A percentile compares a stretch with the other conserved stretches of the same genome.
phyloP scores from a whole-genome alignment of 2,888 invertebrate genomes.

The Orthosia cruda region DNA sequence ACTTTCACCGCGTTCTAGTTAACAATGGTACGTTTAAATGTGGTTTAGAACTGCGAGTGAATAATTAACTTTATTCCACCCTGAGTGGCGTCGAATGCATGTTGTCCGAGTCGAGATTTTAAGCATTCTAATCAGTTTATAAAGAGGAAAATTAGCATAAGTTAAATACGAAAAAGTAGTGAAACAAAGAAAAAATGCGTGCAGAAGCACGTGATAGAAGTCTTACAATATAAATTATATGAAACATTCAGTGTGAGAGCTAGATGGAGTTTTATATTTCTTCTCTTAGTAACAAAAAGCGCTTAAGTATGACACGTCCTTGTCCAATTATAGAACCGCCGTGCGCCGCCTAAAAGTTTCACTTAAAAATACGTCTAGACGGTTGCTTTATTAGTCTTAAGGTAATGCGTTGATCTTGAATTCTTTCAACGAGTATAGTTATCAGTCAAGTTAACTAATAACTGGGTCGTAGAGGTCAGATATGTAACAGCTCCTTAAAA shows the following conservation, averaged over 20 bases:
- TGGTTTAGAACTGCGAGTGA: conserved; percentile 58
- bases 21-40: conserved; percentile 61
- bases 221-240: too few species aligned
- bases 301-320: too few species aligned
- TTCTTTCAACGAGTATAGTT: background rate
- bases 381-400: background rate
- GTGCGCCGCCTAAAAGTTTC: too few species aligned
- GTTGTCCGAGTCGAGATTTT: conserved; percentile 44
- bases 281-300: too few species aligned
- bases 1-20: conserved; percentile 49
- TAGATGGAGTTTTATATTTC: too few species aligned
- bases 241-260: too few species aligned
- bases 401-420: too few species aligned
- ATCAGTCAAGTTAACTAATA: too few species aligned
- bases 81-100: conserved; percentile 46
- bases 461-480: background rate
- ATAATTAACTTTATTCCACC: conserved; percentile 62
- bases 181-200: background rate
- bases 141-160: background rate
- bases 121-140: conserved; percentile 22
- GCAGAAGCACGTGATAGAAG: too few species aligned
- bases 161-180: background rate
- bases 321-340: too few species aligned
- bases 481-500: background rate
- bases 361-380: background rate